phyloP scores from a whole-genome alignment of 2,888 invertebrate genomes.

The Polia nebulosa region DNA sequence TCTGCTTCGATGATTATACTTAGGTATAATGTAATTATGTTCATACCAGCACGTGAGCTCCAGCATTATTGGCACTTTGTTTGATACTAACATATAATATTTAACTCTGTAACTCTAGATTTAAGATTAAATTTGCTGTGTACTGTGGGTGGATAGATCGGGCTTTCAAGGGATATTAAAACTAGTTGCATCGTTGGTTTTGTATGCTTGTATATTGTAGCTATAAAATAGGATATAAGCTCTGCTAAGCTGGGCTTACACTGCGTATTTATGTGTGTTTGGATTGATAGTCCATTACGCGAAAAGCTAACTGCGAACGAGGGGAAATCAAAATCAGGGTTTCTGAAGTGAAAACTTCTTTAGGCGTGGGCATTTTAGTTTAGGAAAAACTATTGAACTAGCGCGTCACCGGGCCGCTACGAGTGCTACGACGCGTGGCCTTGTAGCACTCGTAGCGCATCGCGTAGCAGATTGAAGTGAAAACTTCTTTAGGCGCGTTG shows the following conservation, averaged over 20 bases:
- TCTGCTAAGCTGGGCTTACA: conserved; percentile 22
- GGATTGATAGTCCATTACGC: conserved; percentile 14
- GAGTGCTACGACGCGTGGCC: too few species aligned
- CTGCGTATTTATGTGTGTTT: conserved; percentile 22
- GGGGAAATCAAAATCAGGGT: background rate
- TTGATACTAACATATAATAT: conserved; percentile 5
- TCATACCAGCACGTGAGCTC: conserved; percentile 30
- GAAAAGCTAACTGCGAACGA: background rate
- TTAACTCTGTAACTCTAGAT: conserved; percentile 7
- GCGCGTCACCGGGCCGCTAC: too few species aligned
- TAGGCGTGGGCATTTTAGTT: too few species aligned
- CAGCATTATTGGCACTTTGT: conserved; percentile 55
- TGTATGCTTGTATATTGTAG: conserved; percentile 37
- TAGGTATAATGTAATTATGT: conserved; percentile 52
- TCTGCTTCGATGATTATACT: conserved; percentile 29
- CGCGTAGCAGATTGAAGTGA: too few species aligned
- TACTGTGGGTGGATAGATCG: conserved; percentile 13
- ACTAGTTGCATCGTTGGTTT: conserved; percentile 58
- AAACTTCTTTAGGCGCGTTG: too few species aligned
- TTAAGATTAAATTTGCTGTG: conserved; percentile 30
- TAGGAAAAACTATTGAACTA: too few species aligned
- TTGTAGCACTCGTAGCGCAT: too few species aligned
- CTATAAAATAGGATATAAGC: conserved; percentile 18
- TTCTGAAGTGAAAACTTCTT: too few species aligned
- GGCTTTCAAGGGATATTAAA: conserved; percentile 50